phyloP scores from a whole-genome alignment of 2,113 vertebrate genomes.

The Lutjanus erythropterus region DNA sequence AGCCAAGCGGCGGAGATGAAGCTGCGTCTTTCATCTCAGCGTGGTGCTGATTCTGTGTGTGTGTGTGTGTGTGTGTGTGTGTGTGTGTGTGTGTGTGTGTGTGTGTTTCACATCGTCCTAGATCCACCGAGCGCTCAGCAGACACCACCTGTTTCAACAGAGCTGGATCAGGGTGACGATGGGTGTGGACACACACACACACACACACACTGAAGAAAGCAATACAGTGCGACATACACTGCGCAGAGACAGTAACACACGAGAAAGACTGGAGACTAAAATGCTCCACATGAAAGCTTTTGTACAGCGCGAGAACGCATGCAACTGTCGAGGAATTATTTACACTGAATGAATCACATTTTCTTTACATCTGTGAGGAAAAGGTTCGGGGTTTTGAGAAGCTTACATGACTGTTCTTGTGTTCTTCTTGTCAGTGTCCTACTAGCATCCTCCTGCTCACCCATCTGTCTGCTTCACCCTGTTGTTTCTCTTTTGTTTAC shows the following conservation, averaged over 20 bases:
- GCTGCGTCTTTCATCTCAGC: slow-evolving; percentile 60
- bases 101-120: slow-evolving; percentile 9
- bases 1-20: background rate
- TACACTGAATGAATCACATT: background rate
- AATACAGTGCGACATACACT: no score
- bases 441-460: no score
- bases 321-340: no score
- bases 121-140: slow-evolving; percentile 34
- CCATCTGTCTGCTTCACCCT: no score
- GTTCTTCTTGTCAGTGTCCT: no score
- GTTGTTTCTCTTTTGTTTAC: no score
- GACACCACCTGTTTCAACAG: slow-evolving; percentile 69
- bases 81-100: background rate
- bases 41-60: slow-evolving; percentile 7
- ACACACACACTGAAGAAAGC: background rate
- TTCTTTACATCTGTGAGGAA: background rate
- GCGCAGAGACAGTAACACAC: no score
- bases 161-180: slow-evolving; percentile 17
- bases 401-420: no score
- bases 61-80: background rate
- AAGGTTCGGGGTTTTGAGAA: background rate
- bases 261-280: no score
- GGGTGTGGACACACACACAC: slow-evolving; percentile 44
- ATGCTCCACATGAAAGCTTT: no score
- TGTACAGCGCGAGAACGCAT: no score